Percentiles rank a stretch among this genome's conserved stretches.
These are phyloP conservation scores for Bilobella aurantiaca DNA, from an alignment of 1,140 invertebrate species.

Conservation along the genomic window DNA sequence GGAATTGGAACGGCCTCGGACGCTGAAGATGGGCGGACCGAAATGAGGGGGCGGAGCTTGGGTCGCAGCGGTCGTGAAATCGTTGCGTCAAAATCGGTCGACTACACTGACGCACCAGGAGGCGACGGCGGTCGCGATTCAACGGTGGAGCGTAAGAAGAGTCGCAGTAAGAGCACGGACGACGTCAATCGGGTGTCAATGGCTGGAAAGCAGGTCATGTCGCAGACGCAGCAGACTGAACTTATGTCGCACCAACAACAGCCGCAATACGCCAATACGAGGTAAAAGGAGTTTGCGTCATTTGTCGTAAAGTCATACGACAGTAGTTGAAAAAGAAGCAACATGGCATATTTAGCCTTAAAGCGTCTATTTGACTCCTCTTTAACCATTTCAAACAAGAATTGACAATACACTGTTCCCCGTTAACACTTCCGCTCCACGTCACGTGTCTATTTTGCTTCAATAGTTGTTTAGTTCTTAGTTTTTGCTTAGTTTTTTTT, in stretches of 20 bases:
- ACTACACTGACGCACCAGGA: slow-evolving; percentile 43
- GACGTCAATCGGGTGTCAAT: slow-evolving; percentile 57
- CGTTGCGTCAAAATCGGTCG: slow-evolving; percentile 35
- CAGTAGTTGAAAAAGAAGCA: too few relatives aligned
- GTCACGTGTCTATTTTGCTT: too few relatives aligned
- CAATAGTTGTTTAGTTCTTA: too few relatives aligned
- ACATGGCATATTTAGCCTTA: too few relatives aligned
- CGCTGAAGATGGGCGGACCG: slow-evolving; percentile 18
- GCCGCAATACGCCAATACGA: slow-evolving; percentile 17
- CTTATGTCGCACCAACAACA: slow-evolving; percentile 14
- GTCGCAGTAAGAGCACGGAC: slow-evolving; percentile 77
- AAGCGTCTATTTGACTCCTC: too few relatives aligned
- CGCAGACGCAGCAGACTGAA: slow-evolving; percentile 32
- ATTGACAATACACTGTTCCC: too few relatives aligned
- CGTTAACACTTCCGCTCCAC: too few relatives aligned
- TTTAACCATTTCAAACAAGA: too few relatives aligned
- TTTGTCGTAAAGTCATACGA: background rate
- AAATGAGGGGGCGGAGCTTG: slow-evolving; percentile 20
- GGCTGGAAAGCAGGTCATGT: slow-evolving; percentile 35
- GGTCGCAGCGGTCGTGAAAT: slow-evolving; percentile 31
- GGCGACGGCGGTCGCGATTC: slow-evolving; percentile 43
- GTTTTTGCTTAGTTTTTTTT: too few relatives aligned
- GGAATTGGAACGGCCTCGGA: slow-evolving; percentile 21
- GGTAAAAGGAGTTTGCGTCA: background rate
- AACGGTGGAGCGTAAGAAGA: slow-evolving; percentile 42